Percentiles rank a stretch among this genome's conserved stretches.
These are phyloP conservation scores for Deladenus siricidicola DNA, from an alignment of 2,888 invertebrate genomes.

Conservation along the genomic window DNA sequence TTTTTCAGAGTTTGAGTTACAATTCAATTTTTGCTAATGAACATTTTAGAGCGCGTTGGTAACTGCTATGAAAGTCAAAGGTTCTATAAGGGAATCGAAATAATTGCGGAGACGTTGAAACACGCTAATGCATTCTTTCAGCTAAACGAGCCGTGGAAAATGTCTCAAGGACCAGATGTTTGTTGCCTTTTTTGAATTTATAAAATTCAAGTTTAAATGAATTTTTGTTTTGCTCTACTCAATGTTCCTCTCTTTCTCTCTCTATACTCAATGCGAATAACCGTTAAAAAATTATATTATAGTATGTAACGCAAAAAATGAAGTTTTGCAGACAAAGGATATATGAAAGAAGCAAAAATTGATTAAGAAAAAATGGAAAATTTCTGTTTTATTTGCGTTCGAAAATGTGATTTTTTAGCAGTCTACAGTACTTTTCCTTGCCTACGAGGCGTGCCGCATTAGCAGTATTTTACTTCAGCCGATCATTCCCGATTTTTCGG, in stretches of 20 bases:
- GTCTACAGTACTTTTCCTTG: conserved; percentile 67
- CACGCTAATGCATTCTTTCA: conserved; percentile 79
- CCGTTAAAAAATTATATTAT: too few relatives aligned
- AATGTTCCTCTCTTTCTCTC: too few relatives aligned
- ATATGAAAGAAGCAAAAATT: too few relatives aligned
- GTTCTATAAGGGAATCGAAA: conserved; percentile 60
- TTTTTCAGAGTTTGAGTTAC: too few relatives aligned
- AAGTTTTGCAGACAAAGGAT: too few relatives aligned
- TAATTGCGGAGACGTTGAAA: conserved; percentile 68
- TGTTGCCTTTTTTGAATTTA: not conserved
- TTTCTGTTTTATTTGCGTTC: conserved; percentile 3
- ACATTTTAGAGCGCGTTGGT: conserved; percentile 23
- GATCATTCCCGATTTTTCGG: conserved; percentile 69
- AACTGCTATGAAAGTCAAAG: conserved; percentile 36
- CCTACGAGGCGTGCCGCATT: conserved; percentile 75
- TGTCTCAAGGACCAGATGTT: conserved; percentile 62
- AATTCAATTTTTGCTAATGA: not conserved
- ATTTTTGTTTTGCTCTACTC: too few relatives aligned
- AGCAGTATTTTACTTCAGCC: conserved; percentile 75
- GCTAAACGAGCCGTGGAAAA: conserved; percentile 76
- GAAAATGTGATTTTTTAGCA: conserved; percentile 17
- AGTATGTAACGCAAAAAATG: too few relatives aligned
- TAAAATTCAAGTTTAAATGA: too few relatives aligned
- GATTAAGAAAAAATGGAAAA: not conserved
- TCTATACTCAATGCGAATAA: too few relatives aligned